These are phyloP conservation scores for Myotis pilosus DNA, from an alignment of 2,797 vertebrate species.

Conservation along the genomic window DNA sequence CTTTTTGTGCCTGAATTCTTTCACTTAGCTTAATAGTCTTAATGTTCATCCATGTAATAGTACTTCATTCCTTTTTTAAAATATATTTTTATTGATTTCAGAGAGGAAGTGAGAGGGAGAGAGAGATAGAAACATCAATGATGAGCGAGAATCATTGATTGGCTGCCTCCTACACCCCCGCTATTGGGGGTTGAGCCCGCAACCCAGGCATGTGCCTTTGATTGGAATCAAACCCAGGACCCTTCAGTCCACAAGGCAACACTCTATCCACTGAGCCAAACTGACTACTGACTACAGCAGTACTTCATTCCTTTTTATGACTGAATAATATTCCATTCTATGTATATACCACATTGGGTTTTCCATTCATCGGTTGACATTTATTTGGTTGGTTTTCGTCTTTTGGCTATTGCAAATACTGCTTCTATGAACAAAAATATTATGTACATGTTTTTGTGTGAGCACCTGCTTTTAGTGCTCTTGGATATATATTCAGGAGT, in stretches of 20 bases:
- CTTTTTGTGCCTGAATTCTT: constrained; percentile 31
- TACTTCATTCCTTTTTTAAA: not conserved
- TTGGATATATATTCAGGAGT: not conserved
- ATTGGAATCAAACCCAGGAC: no score
- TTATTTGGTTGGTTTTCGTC: not conserved
- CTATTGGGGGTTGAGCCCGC: no score
- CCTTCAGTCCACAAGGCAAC: no score
- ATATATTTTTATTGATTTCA: no score
- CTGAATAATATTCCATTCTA: constrained; percentile 19
- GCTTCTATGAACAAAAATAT: constrained; percentile 2
- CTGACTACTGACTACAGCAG: no score
- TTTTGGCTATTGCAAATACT: not conserved
- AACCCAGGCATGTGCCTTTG: no score
- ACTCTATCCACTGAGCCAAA: no score
- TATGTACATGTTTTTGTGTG: constrained; percentile 22
- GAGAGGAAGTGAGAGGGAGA: no score
- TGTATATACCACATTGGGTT: not conserved
- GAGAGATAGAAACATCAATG: no score
- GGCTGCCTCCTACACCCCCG: no score
- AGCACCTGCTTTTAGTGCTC: not conserved
- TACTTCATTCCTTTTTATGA: no score
- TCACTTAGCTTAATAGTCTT: constrained; percentile 34
- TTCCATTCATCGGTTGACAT: not conserved
- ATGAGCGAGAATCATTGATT: no score
- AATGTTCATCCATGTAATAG: not conserved